Evolutionary conservation across 2,888 invertebrate species (phyloP), one percentile per base, ranked within the genome.

Genomic region (Torymus tubicola): DNA sequence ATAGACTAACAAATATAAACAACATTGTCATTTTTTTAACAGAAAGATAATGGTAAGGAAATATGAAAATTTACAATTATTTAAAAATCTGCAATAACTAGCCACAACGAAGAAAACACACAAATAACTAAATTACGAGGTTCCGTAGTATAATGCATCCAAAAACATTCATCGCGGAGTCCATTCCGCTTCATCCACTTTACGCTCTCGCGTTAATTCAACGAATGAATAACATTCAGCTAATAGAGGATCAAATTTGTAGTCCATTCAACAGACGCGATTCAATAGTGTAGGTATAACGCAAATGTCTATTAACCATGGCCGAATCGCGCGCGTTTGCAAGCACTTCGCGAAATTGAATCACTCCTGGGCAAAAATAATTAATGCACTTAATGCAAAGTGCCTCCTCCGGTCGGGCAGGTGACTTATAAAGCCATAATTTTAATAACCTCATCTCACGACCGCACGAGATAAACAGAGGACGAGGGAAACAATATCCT

Each of bases 271-370:
- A 31, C 3, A 1, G 3, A 13, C 16, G 8, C 63, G n/a, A 57
- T 10, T 21, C 50, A 57, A 18, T n/a, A 53, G 24, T 57, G 24
- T 57, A 16, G 0, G 24, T n/a, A 60, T 42, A 70, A 60, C 14
- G 10, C 60, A 71, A 71, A 60, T 50, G 21, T 50, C 70, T 16
- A 71, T 71, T 60, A 60, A 69, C 60, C 60, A 60, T 60, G 60
- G 18, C 42, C 42, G 42, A 42, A 1, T 8, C 8, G 42, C 42
- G 42, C 12, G 4, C 58, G 57, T 10, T 68, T 71, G 50, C 70
- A 53, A 63, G 63, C 63, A 72, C 72, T 72, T 72, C 42, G 24
- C 53, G n/a, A 53, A 72, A 72, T 72, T 72, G 63, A 72, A 72
- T 72, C 50, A 53, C 63, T 63, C 14, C 72, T 21, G 18, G 12